Evolutionary conservation across 2,888 invertebrate species (phyloP), one percentile per base, ranked within the genome.

Genomic region (Hydroisotoma schaefferi): DNA sequence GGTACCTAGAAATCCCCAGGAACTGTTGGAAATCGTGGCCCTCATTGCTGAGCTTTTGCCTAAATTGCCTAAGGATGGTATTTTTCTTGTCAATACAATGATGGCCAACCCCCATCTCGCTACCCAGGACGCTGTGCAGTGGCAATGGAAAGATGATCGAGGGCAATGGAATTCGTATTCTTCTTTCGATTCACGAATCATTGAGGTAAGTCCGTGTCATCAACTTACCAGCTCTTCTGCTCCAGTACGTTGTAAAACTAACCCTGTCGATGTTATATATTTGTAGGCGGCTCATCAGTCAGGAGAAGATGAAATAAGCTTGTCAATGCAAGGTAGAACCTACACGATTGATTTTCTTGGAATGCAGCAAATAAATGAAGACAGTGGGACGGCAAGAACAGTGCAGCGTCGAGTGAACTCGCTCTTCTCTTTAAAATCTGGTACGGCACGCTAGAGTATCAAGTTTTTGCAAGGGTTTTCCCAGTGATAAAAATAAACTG

Each of bases 301-400:
- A 70, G 92, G 94, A 33, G 97, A 97, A 77, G 94, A 97, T 76
- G 97, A 97, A 79, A 90, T 95, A 72, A 90, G 90, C 76, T 82
- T 98, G 70, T 90, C 89, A 59, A 90, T 94, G 55, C 83, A 93
- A 76, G 94, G 94, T 54, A 85, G 94, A 73, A 93, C 94, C 2
- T 97, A 95, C 80, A 94, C 94, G 1, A 88, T 98, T 70, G 97
- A 98, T 81, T 90, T 98, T 75, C 88, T 92, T 76, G 88, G 93
- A 73, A 94, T 97, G 94, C 94, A 94, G 78, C 95, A 98, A 81
- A 91, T 97, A 70, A 98, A 97, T 78, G 97, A 98, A 81, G 95
- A 95, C 78, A 93, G 94, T 0, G 97, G 97, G 64, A 94, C 93
- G 27, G 88, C 94, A 33, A 82, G 95, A 47, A 88, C 92, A 40